Evolutionary conservation across 1,140 invertebrate species (phyloP).

Genomic region (Pseudomyrmex flavicornis): DNA sequence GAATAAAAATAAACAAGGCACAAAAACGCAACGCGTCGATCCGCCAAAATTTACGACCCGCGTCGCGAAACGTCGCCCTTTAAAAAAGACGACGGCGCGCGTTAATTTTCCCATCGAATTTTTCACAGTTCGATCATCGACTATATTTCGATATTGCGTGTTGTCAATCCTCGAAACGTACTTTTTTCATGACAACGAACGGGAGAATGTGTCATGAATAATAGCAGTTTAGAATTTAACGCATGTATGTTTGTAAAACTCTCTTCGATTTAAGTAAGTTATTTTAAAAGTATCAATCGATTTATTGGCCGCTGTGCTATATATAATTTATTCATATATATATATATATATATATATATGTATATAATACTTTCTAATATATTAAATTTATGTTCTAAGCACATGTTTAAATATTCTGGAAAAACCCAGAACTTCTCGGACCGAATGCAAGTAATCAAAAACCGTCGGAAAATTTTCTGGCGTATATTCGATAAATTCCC

Average conservation of each 20-base stretch:
- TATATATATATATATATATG: background rate
- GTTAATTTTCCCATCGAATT: constrained; percentile 50
- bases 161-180: constrained; percentile 22
- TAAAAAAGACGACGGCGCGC: constrained; percentile 39
- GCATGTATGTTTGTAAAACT: background rate
- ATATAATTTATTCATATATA: background rate
- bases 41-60: constrained; percentile 51
- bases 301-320: too few relatives aligned
- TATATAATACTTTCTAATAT: constrained; percentile 6
- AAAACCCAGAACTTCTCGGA: background rate
- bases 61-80: constrained; percentile 34
- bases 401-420: constrained; percentile 14
- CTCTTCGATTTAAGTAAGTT: background rate
- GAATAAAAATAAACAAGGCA: constrained; percentile 34
- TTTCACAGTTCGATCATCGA: constrained; percentile 33
- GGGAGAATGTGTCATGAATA: background rate
- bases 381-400: too few relatives aligned
- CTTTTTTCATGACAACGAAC: background rate
- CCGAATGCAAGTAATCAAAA: constrained; percentile 20
- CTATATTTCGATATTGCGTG: constrained; percentile 16
- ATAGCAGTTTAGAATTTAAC: background rate
- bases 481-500: background rate
- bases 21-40: constrained; percentile 55
- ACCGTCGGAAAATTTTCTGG: constrained; percentile 4
- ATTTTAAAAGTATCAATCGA: too few relatives aligned